These are phyloP conservation scores for Jordanella pulchra DNA, from an alignment of 2,797 vertebrate genomes.

Conservation along the genomic window DNA sequence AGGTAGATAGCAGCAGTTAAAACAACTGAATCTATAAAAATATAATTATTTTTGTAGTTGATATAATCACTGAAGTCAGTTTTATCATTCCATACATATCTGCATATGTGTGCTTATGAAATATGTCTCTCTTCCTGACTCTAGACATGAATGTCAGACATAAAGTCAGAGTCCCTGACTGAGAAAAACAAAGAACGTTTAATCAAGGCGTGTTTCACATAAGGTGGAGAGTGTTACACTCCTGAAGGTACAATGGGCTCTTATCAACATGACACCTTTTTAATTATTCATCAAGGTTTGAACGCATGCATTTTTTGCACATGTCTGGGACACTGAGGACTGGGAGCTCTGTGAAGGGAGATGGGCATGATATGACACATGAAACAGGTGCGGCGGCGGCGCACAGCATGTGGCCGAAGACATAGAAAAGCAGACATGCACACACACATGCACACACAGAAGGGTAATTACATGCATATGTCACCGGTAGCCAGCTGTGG, in stretches of 20 bases:
- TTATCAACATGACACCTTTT: slow-evolving; percentile 58
- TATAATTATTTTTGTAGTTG: background rate
- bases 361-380: slow-evolving; percentile 61
- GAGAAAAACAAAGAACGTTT: slow-evolving; percentile 54
- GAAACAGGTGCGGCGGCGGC: slow-evolving; percentile 62
- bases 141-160: slow-evolving; percentile 29
- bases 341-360: slow-evolving; percentile 49
- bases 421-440: slow-evolving; percentile 21
- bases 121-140: slow-evolving; percentile 19
- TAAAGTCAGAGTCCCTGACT: slow-evolving; percentile 29
- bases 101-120: background rate
- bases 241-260: slow-evolving; percentile 59
- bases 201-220: slow-evolving; percentile 53
- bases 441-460: slow-evolving; percentile 2
- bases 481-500: slow-evolving; percentile 52
- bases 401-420: slow-evolving; percentile 62
- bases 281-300: slow-evolving; percentile 74
- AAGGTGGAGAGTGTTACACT: slow-evolving; percentile 42
- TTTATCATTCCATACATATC: background rate
- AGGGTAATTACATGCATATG: slow-evolving; percentile 39
- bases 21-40: background rate
- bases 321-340: slow-evolving; percentile 45
- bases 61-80: slow-evolving; percentile 8
- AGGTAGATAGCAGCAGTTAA: background rate
- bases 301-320: slow-evolving; percentile 30